phyloP scores from a whole-genome alignment of 2,888 invertebrate genomes.

The Aricia artaxerxes region DNA sequence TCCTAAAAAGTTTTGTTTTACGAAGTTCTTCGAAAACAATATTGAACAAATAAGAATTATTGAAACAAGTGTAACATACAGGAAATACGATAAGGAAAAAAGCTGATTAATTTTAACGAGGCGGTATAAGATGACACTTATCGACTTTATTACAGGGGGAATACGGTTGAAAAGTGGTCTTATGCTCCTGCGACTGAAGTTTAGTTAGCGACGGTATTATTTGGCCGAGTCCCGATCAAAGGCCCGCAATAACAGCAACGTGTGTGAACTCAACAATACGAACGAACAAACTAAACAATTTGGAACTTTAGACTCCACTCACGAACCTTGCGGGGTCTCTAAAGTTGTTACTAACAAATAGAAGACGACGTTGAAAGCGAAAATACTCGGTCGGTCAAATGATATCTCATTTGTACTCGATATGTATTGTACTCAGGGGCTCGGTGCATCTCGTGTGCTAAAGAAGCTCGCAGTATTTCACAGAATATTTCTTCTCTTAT shows the following conservation, averaged over 20 bases:
- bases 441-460: not conserved
- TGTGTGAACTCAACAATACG: conserved; percentile 14
- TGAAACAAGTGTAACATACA: not conserved
- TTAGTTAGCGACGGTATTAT: conserved; percentile 3
- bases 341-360: conserved; percentile 25
- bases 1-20: not conserved
- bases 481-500: not conserved
- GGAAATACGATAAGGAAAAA: not conserved
- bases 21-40: not conserved
- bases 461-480: not conserved
- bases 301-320: conserved; percentile 27
- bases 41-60: not conserved
- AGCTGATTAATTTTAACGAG: not conserved
- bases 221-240: conserved; percentile 7
- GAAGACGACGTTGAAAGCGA: conserved; percentile 17
- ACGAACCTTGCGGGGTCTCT: conserved; percentile 21
- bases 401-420: not conserved
- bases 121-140: not conserved
- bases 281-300: conserved; percentile 25
- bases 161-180: not conserved
- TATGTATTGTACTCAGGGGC: not conserved
- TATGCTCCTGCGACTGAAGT: not conserved
- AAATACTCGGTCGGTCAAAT: not conserved
- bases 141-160: not conserved
- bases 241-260: conserved; percentile 14